Evolutionary conservation across 53 echinoderm and acorn worm genomes (phyloP), one percentile per base, ranked within the genome.

Genomic region (Astropecten irregularis): DNA sequence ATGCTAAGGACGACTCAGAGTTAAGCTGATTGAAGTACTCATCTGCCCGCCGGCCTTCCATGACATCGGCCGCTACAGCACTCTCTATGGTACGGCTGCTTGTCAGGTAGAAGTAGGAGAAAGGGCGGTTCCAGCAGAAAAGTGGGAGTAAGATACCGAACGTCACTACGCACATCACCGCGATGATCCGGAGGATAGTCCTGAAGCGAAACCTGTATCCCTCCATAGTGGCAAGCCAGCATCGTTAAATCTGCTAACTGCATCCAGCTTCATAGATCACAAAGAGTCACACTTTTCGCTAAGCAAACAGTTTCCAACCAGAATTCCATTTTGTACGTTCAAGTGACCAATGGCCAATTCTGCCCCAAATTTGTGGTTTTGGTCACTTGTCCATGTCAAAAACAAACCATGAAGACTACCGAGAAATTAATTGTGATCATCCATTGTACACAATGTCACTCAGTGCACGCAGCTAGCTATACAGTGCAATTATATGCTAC

Each of bases 81-180:
- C 47, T 22, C 26, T 47, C 68, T 2, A 87, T 4, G 20, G 59
- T 57, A 40, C 68, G 62, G 22, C 69, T 85, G 15, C 72, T 72
- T 39, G 71, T 47, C 33, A 85, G 8, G 60, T 85, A 85, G 37
- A 56, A 81, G 18, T 65, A 38, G 40, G 87, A 87, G 49, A 87
- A 87, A 9, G 81, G 74, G 5, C 37, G 68, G 56, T 58, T 87
- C 44, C 66, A 58, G 59, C 87, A 87, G 20, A 36, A 49, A 39
- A 87, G 42, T 3, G 87, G 87, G 8, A 87, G 58, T 28, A 87
- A 33, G 30, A 81, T 20, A 8, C 55, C 38, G 59, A 87, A 87
- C 2, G 87, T 87, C 0, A 50, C 15, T 0, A 65, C 1, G 66
- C 76, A 86, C 35, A 86, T 16, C 4, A 77, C 13, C 29, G 69